Base-by-base conservation (phyloP, 2,797 vertebrate genomes). In the Thaleichthys pacificus region DNA sequence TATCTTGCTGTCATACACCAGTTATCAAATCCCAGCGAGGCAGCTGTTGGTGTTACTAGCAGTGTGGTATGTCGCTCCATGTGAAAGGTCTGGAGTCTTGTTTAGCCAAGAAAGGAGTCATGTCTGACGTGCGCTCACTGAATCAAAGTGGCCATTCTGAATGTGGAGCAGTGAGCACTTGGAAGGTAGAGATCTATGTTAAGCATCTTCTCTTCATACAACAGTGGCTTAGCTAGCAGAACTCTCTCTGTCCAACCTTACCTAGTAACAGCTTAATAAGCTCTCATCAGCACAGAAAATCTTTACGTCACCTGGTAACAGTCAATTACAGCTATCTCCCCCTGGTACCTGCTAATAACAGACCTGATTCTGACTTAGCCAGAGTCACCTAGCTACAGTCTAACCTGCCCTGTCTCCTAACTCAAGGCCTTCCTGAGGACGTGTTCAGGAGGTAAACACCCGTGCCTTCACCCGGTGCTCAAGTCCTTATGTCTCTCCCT, bases 261-360 rank as follows among this genome's bases (percentile, higher is more conserved):
- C 78, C 69, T 68, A 84, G 86, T 86, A 88, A 84, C 84, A 76
- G 86, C 78, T 89, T 87, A 89, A 86, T 77, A 72, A 79, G n/a
- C n/a, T 67, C 69, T 74, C 80, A 69, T 81, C 67, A 70, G 76
- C 66, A 38, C 76, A 0, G 57, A 79, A 47, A 79, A 82, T 82
- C 83, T 77, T 66, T 22, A 32, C 77, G 69, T 84, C 54, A 61
- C 87, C 77, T 86, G 75, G 88, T 89, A 90, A 90, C 89, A 91
- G 88, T 80, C 81, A 85, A 85, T 91, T 92, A 91, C 87, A 89
- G 81, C 80, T 77, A 89, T 80, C 83, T 82, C 80, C 22, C 86
- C 85, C 77, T 77, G 64, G 85, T 84, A 77, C 19, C 49, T 76
- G 83, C 85, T 88, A 83, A 86, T 77, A 80, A 78, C 42, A 54